These are phyloP conservation scores for Panorpa germanica DNA, from an alignment of 2,888 invertebrate species.

Conservation along the genomic window DNA sequence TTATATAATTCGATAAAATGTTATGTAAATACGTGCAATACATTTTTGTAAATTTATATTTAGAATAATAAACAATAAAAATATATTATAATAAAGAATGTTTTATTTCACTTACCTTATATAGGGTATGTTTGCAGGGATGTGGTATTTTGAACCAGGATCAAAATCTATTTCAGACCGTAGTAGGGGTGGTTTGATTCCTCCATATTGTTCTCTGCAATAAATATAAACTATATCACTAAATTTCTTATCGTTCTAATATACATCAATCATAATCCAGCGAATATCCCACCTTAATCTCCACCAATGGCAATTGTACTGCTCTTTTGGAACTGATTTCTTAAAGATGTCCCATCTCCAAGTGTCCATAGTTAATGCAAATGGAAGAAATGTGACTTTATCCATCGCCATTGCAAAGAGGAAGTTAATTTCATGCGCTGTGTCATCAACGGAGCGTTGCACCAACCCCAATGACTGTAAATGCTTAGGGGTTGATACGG, in stretches of 20 bases:
- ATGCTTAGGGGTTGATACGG: conserved; percentile 69
- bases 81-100: conserved; percentile 10
- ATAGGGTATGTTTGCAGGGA: conserved; percentile 79
- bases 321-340: conserved; percentile 48
- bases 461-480: conserved; percentile 66
- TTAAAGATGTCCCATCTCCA: conserved; percentile 79
- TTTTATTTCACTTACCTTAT: conserved; percentile 57
- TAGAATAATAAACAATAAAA: conserved; percentile 11
- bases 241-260: too few relatives aligned
- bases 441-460: conserved; percentile 62
- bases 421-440: conserved; percentile 68
- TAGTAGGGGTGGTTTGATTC: conserved; percentile 68
- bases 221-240: too few relatives aligned
- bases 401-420: conserved; percentile 72
- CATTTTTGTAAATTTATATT: background rate
- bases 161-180: conserved; percentile 82
- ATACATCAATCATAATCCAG: too few relatives aligned
- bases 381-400: conserved; percentile 72
- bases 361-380: conserved; percentile 63
- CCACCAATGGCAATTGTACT: conserved; percentile 82
- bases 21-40: too few relatives aligned
- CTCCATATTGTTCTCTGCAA: conserved; percentile 72
- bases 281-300: conserved; percentile 39
- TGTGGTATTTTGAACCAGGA: conserved; percentile 82
- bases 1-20: too few relatives aligned